Base-by-base conservation (phyloP, 2,797 vertebrate species). In the Podarcis lilfordi region DNA sequence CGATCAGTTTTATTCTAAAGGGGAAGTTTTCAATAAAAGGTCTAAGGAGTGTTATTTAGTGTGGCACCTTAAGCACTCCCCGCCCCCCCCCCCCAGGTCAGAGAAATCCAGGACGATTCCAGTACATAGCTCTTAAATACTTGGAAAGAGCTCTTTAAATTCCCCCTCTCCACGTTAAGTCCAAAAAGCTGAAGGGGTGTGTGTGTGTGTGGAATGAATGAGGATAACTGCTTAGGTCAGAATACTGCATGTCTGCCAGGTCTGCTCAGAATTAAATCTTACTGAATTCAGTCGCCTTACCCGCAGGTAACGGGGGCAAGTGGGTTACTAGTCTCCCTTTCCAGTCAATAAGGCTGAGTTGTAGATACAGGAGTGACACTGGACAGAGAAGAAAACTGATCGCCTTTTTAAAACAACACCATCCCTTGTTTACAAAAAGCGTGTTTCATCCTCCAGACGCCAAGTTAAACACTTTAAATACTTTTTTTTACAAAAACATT, bases 81-180 rank as follows among this genome's bases (percentile, higher is more conserved):
- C n/a, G n/a, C n/a, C 91, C 93, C 90, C 92, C 91, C 74, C 91
- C 92, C 37, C 88, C 90, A 92, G 94, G 91, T 95, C 86, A 85
- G 89, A 91, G 2, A 92, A 93, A 94, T 86, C 90, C 89, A 92
- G 89, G 86, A 83, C 8, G 81, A 93, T 93, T 88, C 92, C 91
- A 90, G 19, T 23, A 93, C 50, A 55, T 91, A 90, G 80, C 6
- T 91, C 92, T 91, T 87, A 74, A 35, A 19, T 13, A 75, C 21
- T 64, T 21, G 29, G 23, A 32, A 72, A 74, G 6, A 72, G 6
- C 35, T 45, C n/a, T 72, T 10, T 69, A 45, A 71, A 37, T 21
- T 9, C 32, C 8, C 2, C 2, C 10, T 37, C 32, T 59, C 27
- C 32, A 15, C n/a, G 8, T 6, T 43, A 23, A 40, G 35, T 25